Conservation (phyloP, 1,140 invertebrate genomes). For the Hirudo medicinalis region DNA sequence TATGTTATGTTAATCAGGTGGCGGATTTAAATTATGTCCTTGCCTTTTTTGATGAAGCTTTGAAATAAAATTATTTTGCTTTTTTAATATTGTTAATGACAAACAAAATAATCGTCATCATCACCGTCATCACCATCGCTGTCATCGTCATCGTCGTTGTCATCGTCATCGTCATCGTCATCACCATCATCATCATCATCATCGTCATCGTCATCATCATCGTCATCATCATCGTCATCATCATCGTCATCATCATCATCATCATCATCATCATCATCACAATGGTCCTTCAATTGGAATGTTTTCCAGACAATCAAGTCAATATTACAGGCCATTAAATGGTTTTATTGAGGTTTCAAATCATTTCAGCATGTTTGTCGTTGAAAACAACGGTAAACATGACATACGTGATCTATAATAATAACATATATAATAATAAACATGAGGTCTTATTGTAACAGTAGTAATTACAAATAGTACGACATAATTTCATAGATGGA, state of each 20-base stretch:
- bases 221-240: slow-evolving; percentile 5
- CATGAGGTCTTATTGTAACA: too few species aligned
- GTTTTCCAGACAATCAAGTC: slow-evolving; percentile 8
- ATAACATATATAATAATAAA: neutral
- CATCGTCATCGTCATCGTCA: neutral
- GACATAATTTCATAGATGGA: neutral
- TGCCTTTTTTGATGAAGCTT: too few species aligned
- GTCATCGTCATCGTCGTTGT: neutral
- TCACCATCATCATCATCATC: slow-evolving; percentile 3
- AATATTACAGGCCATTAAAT: neutral
- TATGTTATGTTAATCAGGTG: too few species aligned
- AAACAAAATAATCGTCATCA: neutral
- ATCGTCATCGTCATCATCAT: slow-evolving; percentile 5
- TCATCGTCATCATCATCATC: neutral
- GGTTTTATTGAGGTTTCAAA: neutral
- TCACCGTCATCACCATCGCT: neutral
- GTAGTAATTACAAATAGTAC: neutral
- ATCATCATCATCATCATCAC: neutral
- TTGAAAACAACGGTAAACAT: neutral
- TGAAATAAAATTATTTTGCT: neutral
- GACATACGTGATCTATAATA: too few species aligned
- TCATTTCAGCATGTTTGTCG: neutral
- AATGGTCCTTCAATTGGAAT: neutral
- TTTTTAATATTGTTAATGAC: neutral
- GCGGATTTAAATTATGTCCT: too few species aligned